Percentiles rank a stretch among this genome's conserved stretches.
phyloP scores from a whole-genome alignment of 2,113 vertebrate genomes.

The Natator depressus region DNA sequence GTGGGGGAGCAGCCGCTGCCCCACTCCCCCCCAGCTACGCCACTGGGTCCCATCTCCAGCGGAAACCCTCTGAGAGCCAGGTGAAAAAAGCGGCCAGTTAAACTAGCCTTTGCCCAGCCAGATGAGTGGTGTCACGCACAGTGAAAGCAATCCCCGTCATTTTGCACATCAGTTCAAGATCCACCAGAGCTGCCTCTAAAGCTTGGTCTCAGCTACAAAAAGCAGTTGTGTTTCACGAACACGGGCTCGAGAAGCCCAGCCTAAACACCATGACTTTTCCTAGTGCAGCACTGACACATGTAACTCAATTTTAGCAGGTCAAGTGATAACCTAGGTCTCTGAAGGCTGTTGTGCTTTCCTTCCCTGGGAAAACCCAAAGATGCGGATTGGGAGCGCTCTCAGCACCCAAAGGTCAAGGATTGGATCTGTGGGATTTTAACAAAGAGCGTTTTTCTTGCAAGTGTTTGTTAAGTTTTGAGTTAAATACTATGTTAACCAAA shows the following conservation, averaged over 20 bases:
- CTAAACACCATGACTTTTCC: not conserved
- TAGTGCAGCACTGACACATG: not conserved
- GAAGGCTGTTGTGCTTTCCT: conserved; percentile 45
- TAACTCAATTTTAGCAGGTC: conserved; percentile 32
- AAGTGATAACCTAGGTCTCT: not conserved
- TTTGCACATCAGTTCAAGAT: not conserved
- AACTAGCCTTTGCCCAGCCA: not conserved
- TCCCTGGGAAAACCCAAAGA: conserved; percentile 51
- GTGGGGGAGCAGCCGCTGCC: no score
- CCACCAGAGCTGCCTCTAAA: not conserved
- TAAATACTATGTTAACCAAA: conserved; percentile 55
- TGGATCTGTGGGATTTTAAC: conserved; percentile 12
- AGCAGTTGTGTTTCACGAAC: not conserved
- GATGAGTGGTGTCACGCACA: not conserved
- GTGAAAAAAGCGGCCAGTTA: not conserved
- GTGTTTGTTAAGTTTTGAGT: conserved; percentile 52
- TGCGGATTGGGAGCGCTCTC: conserved; percentile 41
- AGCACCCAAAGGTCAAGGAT: conserved; percentile 57
- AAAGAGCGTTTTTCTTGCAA: not conserved
- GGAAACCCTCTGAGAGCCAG: not conserved
- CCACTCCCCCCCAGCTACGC: no score
- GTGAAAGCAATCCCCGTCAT: not conserved
- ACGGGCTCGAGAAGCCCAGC: not conserved
- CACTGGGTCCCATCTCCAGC: not conserved
- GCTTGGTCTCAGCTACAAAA: not conserved